A percentile compares a stretch with the other conserved stretches of the same genome.
Conservation (phyloP, 1,140 invertebrate species). For the Cataglyphis hispanica region DNA sequence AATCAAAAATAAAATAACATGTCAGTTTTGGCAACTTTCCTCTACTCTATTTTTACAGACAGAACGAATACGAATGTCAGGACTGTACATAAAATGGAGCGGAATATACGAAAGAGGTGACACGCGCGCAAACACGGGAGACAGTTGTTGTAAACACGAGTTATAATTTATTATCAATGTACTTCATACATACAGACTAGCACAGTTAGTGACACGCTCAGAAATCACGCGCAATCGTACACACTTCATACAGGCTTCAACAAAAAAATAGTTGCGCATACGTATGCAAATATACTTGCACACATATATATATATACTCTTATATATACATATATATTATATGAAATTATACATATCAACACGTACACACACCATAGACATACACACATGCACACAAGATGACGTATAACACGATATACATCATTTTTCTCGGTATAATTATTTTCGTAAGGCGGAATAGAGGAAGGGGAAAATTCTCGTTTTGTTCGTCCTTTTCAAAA, state of each 20-base stretch:
- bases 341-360: constrained; percentile 23
- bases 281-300: constrained; percentile 29
- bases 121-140: neutral
- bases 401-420: constrained; percentile 25
- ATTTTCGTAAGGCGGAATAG: neutral
- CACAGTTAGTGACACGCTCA: constrained; percentile 74
- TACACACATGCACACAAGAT: constrained; percentile 18
- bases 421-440: constrained; percentile 44
- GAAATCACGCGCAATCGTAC: constrained; percentile 18
- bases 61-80: constrained; percentile 1
- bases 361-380: too few relatives aligned
- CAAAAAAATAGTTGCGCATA: constrained; percentile 28
- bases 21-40: neutral
- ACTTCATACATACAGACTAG: constrained; percentile 77
- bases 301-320: constrained; percentile 30
- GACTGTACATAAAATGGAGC: neutral
- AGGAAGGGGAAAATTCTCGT: constrained; percentile 34
- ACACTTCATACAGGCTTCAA: constrained; percentile 25
- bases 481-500: constrained; percentile 50
- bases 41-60: constrained; percentile 7
- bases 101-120: neutral
- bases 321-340: constrained; percentile 42
- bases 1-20: too few relatives aligned
- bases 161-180: constrained; percentile 80
- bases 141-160: constrained; percentile 75